A percentile compares a stretch with the other conserved stretches of the same genome.
Conservation (phyloP, 1,140 invertebrate species). For the Amphibalanus amphitrite region DNA sequence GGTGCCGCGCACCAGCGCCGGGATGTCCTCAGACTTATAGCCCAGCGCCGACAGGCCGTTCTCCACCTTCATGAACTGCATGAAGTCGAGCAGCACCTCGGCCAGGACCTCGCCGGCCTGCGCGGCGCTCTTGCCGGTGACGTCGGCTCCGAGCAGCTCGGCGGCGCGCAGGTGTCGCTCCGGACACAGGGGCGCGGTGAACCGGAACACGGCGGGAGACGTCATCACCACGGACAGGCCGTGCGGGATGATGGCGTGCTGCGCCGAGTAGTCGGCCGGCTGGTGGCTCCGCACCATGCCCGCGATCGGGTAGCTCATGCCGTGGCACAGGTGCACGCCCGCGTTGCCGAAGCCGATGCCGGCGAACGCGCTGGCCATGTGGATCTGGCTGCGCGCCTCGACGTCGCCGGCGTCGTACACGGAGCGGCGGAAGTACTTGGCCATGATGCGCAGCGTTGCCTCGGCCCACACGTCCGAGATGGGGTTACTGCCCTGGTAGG, state of each 20-base stretch:
- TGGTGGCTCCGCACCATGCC: slow-evolving; percentile 52
- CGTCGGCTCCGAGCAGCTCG: slow-evolving; percentile 48
- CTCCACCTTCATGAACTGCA: slow-evolving; percentile 59
- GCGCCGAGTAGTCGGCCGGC: slow-evolving; percentile 43
- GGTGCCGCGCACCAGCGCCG: slow-evolving; percentile 58
- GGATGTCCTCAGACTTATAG: slow-evolving; percentile 52
- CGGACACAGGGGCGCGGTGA: slow-evolving; percentile 58
- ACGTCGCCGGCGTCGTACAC: slow-evolving; percentile 62
- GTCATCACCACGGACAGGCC: slow-evolving; percentile 75
- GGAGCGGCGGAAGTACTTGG: slow-evolving; percentile 44
- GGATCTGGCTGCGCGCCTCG: slow-evolving; percentile 68
- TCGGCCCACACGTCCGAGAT: slow-evolving; percentile 76
- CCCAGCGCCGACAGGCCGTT: slow-evolving; percentile 61
- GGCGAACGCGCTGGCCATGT: slow-evolving; percentile 73
- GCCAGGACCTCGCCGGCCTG: slow-evolving; percentile 58
- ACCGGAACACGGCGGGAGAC: slow-evolving; percentile 71
- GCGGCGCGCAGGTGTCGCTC: slow-evolving; percentile 78
- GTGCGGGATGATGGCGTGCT: slow-evolving; percentile 65
- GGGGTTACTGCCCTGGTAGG: slow-evolving; percentile 77
- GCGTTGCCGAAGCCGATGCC: slow-evolving; percentile 86
- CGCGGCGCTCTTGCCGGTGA: slow-evolving; percentile 36
- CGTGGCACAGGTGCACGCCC: slow-evolving; percentile 77
- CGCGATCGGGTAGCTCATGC: slow-evolving; percentile 74
- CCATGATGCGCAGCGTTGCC: slow-evolving; percentile 50
- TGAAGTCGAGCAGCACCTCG: slow-evolving; percentile 54